These are phyloP conservation scores for Drosophila nigrodunni DNA, from an alignment of 1,140 invertebrate genomes.

Conservation along the genomic window DNA sequence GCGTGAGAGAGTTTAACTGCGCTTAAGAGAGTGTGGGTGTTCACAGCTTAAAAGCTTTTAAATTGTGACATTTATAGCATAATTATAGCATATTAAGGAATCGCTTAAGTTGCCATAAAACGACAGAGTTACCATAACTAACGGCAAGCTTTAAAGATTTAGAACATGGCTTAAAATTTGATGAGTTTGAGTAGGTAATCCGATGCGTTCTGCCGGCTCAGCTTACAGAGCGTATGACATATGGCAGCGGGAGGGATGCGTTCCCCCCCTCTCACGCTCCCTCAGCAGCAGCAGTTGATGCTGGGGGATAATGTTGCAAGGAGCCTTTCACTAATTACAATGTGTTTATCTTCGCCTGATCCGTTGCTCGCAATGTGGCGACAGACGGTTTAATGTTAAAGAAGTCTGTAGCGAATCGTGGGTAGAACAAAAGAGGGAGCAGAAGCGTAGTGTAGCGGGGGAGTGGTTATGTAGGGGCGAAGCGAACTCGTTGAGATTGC, in stretches of 20 bases:
- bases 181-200: conserved; percentile 30
- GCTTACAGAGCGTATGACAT: conserved; percentile 70
- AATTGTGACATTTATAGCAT: neutral
- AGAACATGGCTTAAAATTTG: conserved; percentile 32
- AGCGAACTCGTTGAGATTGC: conserved; percentile 50
- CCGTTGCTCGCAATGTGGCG: conserved; percentile 63
- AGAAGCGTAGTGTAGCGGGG: neutral
- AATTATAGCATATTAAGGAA: neutral
- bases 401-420: conserved; percentile 1
- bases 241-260: conserved; percentile 40
- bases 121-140: neutral
- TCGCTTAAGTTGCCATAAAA: neutral
- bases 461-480: neutral
- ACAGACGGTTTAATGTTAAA: conserved; percentile 59
- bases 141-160: conserved; percentile 8
- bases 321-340: conserved; percentile 68
- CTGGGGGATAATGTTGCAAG: conserved; percentile 14
- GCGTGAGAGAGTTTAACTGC: neutral
- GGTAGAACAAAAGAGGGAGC: neutral
- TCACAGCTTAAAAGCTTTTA: neutral
- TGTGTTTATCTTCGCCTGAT: conserved; percentile 63
- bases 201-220: conserved; percentile 67
- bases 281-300: conserved; percentile 13
- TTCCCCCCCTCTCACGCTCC: conserved; percentile 1
- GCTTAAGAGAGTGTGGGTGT: neutral